Base-by-base conservation (phyloP, 2,797 vertebrate genomes). In the Gephyroberyx darwinii region DNA sequence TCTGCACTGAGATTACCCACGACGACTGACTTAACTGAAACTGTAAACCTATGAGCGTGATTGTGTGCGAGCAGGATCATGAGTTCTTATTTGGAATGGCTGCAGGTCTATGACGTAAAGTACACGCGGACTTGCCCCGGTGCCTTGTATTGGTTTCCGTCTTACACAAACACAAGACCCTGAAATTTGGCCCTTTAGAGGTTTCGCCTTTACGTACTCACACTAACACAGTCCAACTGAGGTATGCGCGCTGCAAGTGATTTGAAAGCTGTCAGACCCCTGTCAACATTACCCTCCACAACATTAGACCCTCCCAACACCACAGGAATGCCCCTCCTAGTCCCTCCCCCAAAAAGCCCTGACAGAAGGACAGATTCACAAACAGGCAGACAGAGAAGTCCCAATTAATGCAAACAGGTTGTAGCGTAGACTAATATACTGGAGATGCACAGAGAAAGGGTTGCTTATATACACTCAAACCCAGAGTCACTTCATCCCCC, bases 391-490 rank as follows among this genome's bases (percentile, higher is more conserved):
- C 84, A 84, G 70, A 90, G 75, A 83, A 80, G 75, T 81, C 81
- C 77, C 75, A 57, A 67, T 83, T 86, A 72, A 93, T 87, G 91
- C 89, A 88, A 89, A 93, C 90, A 90, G 86, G 76, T 81, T 74
- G 85, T 70, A 87, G 67, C 68, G 48, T 54, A 88, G 86, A 86
- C 83, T 87, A 81, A 77, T 92, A 92, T 90, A 93, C 88, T 86
- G 86, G 80, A 89, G 91, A 91, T 89, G 89, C 87, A 93, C 90
- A 93, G 87, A 89, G 85, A 88, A 83, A 82, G 54, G 65, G 83
- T 60, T 69, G 68, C 53, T 59, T 91, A 87, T 92, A 80, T 89
- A 90, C 85, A 90, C 80, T 75, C 59, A 58, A 71, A 52, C 39
- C 13, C 16, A 60, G 52, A 77, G 69, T 56, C 78, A 55, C 39